These are phyloP conservation scores for Neoitamus cyanurus DNA, from an alignment of 2,888 invertebrate genomes.

Conservation along the genomic window DNA sequence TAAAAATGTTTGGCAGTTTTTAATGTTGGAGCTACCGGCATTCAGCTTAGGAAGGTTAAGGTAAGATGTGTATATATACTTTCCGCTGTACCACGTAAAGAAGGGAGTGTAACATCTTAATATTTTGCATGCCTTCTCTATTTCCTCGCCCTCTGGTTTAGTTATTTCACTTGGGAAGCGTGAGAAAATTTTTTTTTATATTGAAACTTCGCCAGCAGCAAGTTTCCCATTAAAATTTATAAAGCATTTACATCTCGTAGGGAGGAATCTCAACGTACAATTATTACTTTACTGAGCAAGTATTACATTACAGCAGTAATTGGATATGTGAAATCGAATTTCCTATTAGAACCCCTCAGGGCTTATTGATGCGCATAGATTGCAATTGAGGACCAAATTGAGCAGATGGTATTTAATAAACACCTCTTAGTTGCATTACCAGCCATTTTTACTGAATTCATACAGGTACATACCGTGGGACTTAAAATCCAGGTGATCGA, in stretches of 20 bases:
- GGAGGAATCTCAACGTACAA: neutral
- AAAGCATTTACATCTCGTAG: neutral
- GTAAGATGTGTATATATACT: neutral
- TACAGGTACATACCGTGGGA: too few species aligned
- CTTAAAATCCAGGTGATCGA: too few species aligned
- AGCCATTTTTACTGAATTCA: too few species aligned
- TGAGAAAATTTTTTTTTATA: neutral
- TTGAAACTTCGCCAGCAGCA: neutral
- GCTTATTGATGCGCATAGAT: neutral
- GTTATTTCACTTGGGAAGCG: neutral
- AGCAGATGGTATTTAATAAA: neutral
- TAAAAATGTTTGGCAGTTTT: neutral
- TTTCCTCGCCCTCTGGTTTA: neutral
- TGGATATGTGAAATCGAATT: neutral
- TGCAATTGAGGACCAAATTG: neutral
- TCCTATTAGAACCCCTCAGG: neutral
- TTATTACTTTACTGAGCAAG: neutral
- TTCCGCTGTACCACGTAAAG: neutral
- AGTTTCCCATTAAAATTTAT: neutral
- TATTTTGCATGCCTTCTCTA: neutral
- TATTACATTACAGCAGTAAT: neutral
- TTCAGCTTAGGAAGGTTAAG: neutral
- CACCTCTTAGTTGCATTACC: too few species aligned
- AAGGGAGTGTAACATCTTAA: neutral
- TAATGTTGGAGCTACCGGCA: neutral